Base-by-base conservation (phyloP, 2,113 vertebrate genomes). In the Ophthalmolycus amberensis region DNA sequence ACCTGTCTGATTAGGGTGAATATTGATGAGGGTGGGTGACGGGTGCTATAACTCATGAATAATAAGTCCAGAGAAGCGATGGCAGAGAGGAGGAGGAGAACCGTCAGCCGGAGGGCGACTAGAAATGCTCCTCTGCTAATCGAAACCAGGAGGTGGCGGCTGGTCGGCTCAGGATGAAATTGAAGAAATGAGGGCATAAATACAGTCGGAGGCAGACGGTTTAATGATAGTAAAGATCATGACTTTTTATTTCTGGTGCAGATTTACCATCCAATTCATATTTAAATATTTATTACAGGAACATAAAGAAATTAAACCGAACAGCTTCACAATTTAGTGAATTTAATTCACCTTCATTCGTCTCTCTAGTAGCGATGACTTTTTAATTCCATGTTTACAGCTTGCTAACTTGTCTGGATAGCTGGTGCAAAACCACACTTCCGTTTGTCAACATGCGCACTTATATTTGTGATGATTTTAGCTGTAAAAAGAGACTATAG, bases 41-140 rank as follows among this genome's bases (percentile, higher is more conserved):
- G 44, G 6, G 22, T 62, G 77, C 25, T 65, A 81, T 80, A 22
- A 73, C 34, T 25, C 25, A 63, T 76, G 71, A 71, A 85, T 80
- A 85, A 12, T 65, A 69, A 79, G 29, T 58, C 29, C 3, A 50
- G 25, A 70, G 56, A 29, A 1, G 9, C 58, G 50, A 63, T 60
- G 52, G 20, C 34, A 62, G 42, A 66, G 37, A 37, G 54, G 60
- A 74, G 25, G 29, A 66, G 16, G 29, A 78, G n/a, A 50, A 63
- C 37, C 3, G 40, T 25, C 40, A 62, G 58, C 77, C 9, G 14
- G 3, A 77, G 52, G 50, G 38, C 42, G 63, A 60, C 50, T 10
- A 70, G 14, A 80, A 79, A 79, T 60, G 25, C 29, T 77, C 54
- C 52, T 34, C 27, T 34, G 46, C 48, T 64, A 10, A 70, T 79